Percentiles rank a stretch among this genome's conserved stretches.
Conservation (phyloP, 2,113 vertebrate species). For the Ophthalmolycus amberensis region DNA sequence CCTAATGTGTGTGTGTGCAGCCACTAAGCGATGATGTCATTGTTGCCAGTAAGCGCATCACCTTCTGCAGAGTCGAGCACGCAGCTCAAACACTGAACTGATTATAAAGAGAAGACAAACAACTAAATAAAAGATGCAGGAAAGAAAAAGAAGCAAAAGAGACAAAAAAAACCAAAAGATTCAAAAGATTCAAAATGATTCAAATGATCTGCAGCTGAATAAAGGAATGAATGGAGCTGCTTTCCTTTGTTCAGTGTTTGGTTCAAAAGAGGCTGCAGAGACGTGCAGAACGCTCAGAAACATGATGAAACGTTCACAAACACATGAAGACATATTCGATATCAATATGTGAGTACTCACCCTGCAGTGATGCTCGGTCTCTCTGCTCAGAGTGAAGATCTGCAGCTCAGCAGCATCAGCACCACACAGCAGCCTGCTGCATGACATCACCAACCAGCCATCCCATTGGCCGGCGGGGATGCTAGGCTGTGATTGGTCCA, state of each 20-base stretch:
- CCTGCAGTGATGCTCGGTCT: conserved; percentile 62
- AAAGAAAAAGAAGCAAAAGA: not conserved
- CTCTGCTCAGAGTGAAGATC: conserved; percentile 60
- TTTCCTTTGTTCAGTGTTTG: not conserved
- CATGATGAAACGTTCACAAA: not conserved
- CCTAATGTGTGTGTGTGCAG: not conserved
- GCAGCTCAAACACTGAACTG: conserved; percentile 17
- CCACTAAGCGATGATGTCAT: conserved; percentile 67
- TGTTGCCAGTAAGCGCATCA: conserved; percentile 46
- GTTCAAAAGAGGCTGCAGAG: not conserved
- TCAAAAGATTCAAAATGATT: not conserved
- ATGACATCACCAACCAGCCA: conserved; percentile 84
- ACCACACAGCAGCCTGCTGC: conserved; percentile 77
- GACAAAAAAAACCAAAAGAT: not conserved
- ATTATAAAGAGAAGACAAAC: rapidly evolving
- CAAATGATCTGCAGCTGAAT: not conserved
- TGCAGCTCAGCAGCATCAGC: conserved; percentile 78
- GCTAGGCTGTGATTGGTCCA: conserved; percentile 72
- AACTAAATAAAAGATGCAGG: not conserved
- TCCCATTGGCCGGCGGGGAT: conserved; percentile 77
- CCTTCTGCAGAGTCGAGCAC: conserved; percentile 34
- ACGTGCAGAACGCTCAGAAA: not conserved
- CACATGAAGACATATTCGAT: too few relatives aligned
- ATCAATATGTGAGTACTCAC: conserved; percentile 39
- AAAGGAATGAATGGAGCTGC: not conserved